Base-by-base conservation (phyloP, 2,888 invertebrate species). In the Synanthedon formicaeformis region DNA sequence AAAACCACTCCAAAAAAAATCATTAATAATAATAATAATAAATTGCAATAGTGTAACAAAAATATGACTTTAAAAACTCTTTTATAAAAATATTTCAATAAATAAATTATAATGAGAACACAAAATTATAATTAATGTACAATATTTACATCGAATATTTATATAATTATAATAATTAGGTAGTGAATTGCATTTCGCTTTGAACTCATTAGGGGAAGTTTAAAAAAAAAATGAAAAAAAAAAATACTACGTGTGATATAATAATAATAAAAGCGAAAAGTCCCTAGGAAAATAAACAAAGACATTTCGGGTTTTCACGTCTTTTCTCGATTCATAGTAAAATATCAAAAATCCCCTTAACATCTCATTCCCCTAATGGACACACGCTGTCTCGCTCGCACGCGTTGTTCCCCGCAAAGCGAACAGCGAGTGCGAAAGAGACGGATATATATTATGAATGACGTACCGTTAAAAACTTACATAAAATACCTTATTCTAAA, bases 131-230 rank as follows among this genome's bases (percentile, higher is more conserved):
- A 86, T 85, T 65, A 83, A 86, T 85, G 76, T 86, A 86, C 87
- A 87, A 80, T 86, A 87, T 87, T 86, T 86, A 87, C 86, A 85
- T 81, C 73, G 70, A 81, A 78, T 80, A 78, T 81, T 78, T 78
- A 78, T 77, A n/a, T n/a, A n/a, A n/a, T 80, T 27, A 27, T 27
- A 16, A 34, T 34, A 34, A 23, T n/a, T 34, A 34, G 2, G 8
- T 75, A 78, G 70, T 75, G 40, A 78, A 78, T 73, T 70, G 71
- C 69, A 67, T 72, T 73, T 66, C 60, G 14, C 13, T 52, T 52
- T 62, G 53, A 73, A 71, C 71, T 67, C 68, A 76, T 75, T 71
- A 74, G 73, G 73, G 75, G 74, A 73, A 72, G 64, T 64, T 55
- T 58, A 53, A 58, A 60, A 60, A 60, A 60, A 58, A 63, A 62